Conservation (phyloP, 2,797 vertebrate genomes). For the Myotis vivesi region DNA sequence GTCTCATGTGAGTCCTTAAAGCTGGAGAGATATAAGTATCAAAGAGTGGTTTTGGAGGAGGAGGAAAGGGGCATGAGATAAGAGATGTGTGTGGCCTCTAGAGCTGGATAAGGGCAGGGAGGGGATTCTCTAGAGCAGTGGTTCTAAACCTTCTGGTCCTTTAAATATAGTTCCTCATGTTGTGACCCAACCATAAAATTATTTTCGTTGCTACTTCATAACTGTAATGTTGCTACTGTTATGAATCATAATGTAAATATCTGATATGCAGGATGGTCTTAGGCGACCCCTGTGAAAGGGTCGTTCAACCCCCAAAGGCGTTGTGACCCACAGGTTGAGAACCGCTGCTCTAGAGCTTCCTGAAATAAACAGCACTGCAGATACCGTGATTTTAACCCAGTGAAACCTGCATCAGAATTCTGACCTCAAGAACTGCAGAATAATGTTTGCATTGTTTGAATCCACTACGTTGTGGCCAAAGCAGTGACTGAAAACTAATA, state of each 20-base stretch:
- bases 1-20: neutral
- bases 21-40: neutral
- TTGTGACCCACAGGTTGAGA: no score
- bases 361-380: neutral
- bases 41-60: neutral
- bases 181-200: no score
- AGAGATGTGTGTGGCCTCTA: neutral
- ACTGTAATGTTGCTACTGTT: no score
- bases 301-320: no score
- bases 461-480: neutral
- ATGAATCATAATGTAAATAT: no score
- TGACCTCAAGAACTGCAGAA: neutral
- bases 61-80: neutral
- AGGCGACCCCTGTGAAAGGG: no score
- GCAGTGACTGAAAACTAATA: neutral
- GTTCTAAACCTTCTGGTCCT: no score
- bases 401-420: neutral
- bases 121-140: no score
- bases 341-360: neutral
- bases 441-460: neutral
- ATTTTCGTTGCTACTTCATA: no score
- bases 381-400: neutral
- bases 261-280: no score
- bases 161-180: no score
- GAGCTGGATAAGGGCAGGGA: neutral